Evolutionary conservation across 2,113 vertebrate genomes (phyloP).

Genomic region (Rhynchomys soricoides): DNA sequence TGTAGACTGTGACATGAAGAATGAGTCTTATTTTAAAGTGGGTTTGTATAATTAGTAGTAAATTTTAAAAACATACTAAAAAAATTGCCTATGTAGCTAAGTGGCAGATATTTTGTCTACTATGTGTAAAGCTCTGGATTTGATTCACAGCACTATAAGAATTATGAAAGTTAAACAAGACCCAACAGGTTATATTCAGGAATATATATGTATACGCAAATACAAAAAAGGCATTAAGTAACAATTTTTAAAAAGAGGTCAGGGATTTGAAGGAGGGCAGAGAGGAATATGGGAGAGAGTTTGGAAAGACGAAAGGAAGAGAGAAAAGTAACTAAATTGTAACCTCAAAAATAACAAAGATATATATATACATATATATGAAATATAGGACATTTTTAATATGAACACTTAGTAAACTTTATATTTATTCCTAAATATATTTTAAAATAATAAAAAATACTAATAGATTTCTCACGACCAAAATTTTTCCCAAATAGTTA

Average conservation of each 20-base stretch:
- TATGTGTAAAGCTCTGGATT: neutral
- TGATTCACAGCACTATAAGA: neutral
- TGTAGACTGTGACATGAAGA: neutral
- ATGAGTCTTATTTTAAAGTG: conserved; percentile 43
- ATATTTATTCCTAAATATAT: conserved; percentile 49
- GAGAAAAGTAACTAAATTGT: neutral
- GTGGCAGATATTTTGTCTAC: neutral
- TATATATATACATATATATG: neutral
- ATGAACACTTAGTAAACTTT: conserved; percentile 39
- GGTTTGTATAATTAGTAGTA: neutral
- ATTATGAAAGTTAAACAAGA: neutral
- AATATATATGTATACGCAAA: neutral
- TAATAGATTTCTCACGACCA: conserved; percentile 21
- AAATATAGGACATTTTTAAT: conserved; percentile 31
- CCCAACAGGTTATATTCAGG: neutral
- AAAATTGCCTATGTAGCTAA: neutral
- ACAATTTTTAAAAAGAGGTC: neutral
- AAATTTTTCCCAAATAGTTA: neutral
- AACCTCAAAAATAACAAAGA: neutral
- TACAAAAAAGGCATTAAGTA: neutral
- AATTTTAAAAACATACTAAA: conserved; percentile 48
- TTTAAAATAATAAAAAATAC: conserved; percentile 36
- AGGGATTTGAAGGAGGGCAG: neutral
- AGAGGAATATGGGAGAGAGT: neutral
- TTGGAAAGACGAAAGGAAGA: neutral